Evolutionary conservation across 2,797 vertebrate species (phyloP).

Genomic region (Aplochiton taeniatus): DNA sequence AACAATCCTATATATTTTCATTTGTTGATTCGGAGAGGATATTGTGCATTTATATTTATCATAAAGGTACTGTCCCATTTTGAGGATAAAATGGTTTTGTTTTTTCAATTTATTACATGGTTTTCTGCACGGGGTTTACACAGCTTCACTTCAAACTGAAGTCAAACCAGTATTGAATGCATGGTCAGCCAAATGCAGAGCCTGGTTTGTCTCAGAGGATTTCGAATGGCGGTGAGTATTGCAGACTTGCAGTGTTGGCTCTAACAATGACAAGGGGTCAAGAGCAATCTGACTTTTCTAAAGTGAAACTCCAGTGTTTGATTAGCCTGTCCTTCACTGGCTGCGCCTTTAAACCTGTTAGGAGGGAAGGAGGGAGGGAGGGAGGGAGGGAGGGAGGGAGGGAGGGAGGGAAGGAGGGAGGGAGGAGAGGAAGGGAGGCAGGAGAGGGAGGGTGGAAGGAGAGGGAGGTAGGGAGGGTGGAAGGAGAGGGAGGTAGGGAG

Average conservation of each 20-base stretch:
- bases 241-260: slow-evolving; percentile 8
- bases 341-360: slow-evolving; percentile 37
- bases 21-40: neutral
- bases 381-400: slow-evolving; percentile 20
- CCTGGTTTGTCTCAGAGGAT: neutral
- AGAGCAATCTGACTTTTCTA: slow-evolving; percentile 27
- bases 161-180: no score
- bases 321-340: slow-evolving; percentile 60
- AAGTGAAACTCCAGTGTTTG: slow-evolving; percentile 50
- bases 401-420: slow-evolving; percentile 9
- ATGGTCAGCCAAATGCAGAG: neutral
- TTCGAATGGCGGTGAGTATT: neutral
- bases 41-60: no score
- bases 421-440: neutral
- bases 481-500: slow-evolving; percentile 8
- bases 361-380: slow-evolving; percentile 35
- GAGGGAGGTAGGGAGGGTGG: slow-evolving; percentile 7
- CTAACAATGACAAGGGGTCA: slow-evolving; percentile 18
- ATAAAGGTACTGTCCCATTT: no score
- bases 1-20: neutral
- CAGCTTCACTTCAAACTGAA: no score
- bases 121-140: no score
- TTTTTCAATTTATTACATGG: no score
- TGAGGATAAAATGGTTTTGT: no score
- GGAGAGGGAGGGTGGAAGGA: neutral